Percentiles rank a stretch among this genome's conserved stretches.
These are phyloP conservation scores for Troides oblongomaculatus DNA, from an alignment of 2,888 invertebrate genomes.

Conservation along the genomic window DNA sequence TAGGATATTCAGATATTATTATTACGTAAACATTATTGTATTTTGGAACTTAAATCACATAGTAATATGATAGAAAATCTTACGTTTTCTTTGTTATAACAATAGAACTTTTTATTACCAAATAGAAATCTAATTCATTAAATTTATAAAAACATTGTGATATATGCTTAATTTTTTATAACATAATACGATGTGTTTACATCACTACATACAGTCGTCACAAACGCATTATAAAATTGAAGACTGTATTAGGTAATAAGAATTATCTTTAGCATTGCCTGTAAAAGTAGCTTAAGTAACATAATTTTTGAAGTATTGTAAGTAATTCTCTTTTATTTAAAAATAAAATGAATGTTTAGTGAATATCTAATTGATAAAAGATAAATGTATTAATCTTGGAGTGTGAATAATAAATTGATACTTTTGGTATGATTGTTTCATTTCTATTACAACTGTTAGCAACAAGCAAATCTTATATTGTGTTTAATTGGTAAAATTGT, in stretches of 20 bases:
- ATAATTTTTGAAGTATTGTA: conserved; percentile 12
- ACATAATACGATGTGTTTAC: background rate
- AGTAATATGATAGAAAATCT: background rate
- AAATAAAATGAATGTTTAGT: conserved; percentile 1
- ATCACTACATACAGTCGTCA: conserved; percentile 16
- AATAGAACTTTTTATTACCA: conserved; percentile 5
- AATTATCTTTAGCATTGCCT: conserved; percentile 13
- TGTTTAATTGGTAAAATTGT: too few species aligned
- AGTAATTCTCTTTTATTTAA: background rate
- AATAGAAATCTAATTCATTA: background rate
- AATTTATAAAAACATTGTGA: background rate
- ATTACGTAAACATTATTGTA: background rate
- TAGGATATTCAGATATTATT: background rate
- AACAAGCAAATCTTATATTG: too few species aligned
- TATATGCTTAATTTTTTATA: background rate
- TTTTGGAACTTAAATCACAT: background rate
- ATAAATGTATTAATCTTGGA: conserved; percentile 47
- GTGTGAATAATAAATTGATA: conserved; percentile 76
- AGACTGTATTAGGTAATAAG: conserved; percentile 35
- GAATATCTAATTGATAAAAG: background rate
- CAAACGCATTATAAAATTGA: conserved; percentile 32
- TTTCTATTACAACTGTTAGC: conserved; percentile 4
- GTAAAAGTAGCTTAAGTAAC: conserved; percentile 10
- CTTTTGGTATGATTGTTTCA: conserved; percentile 54
- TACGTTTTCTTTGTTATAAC: background rate